Evolutionary conservation across 2,113 vertebrate species (phyloP).

Genomic region (Pseudorhombus dupliciocellatus): DNA sequence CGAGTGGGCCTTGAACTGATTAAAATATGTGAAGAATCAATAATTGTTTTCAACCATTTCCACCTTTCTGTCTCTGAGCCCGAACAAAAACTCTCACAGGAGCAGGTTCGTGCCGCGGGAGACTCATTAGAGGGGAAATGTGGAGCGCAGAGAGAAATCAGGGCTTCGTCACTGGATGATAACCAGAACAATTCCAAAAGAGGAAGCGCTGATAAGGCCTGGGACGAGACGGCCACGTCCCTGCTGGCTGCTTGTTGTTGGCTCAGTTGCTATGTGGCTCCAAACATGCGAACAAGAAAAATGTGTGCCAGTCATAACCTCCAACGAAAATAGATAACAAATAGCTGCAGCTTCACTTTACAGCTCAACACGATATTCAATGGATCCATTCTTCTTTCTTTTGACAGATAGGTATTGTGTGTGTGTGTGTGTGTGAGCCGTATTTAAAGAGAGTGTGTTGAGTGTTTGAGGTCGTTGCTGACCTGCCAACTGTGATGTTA

Average conservation of each 20-base stretch:
- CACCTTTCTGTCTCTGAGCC: not conserved
- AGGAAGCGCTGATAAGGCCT: slow-evolving; percentile 51
- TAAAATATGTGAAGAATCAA: slow-evolving; percentile 5
- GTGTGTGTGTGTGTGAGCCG: no score
- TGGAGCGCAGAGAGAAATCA: slow-evolving; percentile 7
- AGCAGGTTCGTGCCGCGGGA: not conserved
- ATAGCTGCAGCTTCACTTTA: slow-evolving; percentile 9
- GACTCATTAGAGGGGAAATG: slow-evolving; percentile 1
- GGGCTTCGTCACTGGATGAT: slow-evolving; percentile 17
- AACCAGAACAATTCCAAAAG: slow-evolving; percentile 48
- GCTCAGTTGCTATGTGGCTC: slow-evolving; percentile 31
- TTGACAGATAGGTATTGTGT: not conserved
- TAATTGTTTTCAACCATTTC: slow-evolving; percentile 1
- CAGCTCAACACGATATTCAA: slow-evolving; percentile 18
- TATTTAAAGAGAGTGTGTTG: no score
- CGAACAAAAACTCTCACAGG: no score
- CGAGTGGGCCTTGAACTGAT: not conserved
- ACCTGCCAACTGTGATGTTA: not conserved
- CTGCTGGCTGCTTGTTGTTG: slow-evolving; percentile 20
- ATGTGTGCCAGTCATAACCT: slow-evolving; percentile 10
- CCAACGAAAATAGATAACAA: slow-evolving; percentile 17
- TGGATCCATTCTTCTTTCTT: not conserved
- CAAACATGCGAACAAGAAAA: slow-evolving; percentile 38
- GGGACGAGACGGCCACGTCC: slow-evolving; percentile 12
- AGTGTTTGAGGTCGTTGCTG: not conserved